These are phyloP conservation scores for Rhynchopsitta pachyrhyncha DNA, from an alignment of 2,113 vertebrate genomes.

Conservation along the genomic window DNA sequence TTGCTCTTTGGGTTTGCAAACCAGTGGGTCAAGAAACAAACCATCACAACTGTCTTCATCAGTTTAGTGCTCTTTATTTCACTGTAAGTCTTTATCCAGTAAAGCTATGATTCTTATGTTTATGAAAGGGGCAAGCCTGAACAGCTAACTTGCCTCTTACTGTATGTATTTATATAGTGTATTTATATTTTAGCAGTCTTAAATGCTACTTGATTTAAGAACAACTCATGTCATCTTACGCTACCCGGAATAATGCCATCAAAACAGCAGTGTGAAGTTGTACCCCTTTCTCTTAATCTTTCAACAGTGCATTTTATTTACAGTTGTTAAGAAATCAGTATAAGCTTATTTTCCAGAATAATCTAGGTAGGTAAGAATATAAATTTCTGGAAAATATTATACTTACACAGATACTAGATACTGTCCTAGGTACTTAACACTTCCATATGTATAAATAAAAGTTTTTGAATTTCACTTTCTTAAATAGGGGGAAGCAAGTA, in stretches of 20 bases:
- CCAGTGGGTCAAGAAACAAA: background rate
- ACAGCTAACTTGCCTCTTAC: background rate
- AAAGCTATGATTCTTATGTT: background rate
- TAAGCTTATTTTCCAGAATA: background rate
- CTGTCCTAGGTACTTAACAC: background rate
- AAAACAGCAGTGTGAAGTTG: background rate
- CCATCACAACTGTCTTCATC: background rate
- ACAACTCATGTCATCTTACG: background rate
- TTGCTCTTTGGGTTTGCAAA: conserved; percentile 21
- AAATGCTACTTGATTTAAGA: background rate
- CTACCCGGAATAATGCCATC: background rate
- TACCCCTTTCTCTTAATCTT: background rate
- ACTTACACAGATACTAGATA: background rate
- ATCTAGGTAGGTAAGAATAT: background rate
- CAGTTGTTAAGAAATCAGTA: background rate
- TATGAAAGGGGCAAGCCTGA: background rate
- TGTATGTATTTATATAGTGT: background rate
- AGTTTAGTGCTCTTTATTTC: background rate
- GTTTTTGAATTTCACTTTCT: background rate
- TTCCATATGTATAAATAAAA: background rate
- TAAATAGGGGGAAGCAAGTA: background rate
- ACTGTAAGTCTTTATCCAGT: background rate
- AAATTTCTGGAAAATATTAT: background rate
- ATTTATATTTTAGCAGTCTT: background rate
- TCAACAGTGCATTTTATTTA: background rate